Evolutionary conservation across 2,113 vertebrate genomes (phyloP).

Genomic region (Grammomys surdaster): DNA sequence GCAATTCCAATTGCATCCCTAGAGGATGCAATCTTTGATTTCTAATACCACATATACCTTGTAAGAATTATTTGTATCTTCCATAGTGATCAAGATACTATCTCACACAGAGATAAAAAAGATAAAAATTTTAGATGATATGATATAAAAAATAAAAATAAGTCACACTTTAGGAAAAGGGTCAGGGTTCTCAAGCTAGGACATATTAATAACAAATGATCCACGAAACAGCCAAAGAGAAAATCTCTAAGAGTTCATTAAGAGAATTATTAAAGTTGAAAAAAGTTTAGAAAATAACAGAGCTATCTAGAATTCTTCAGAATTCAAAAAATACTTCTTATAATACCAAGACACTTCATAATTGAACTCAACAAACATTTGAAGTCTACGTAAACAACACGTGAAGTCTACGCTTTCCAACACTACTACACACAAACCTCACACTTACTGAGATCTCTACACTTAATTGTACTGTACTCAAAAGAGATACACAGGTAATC

Average conservation of each 20-base stretch:
- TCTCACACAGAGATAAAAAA: not conserved
- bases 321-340: constrained; percentile 24
- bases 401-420: not conserved
- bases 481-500: constrained; percentile 99
- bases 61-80: constrained; percentile 47
- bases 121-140: constrained; percentile 43
- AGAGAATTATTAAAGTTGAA: constrained; percentile 41
- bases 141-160: constrained; percentile 53
- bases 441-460: constrained; percentile 99
- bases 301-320: not conserved
- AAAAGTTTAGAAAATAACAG: constrained; percentile 38
- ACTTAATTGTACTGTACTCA: constrained; percentile 99
- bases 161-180: constrained; percentile 50
- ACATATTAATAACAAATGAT: constrained; percentile 48
- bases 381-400: constrained; percentile 11
- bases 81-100: constrained; percentile 30
- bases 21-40: not conserved
- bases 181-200: constrained; percentile 9
- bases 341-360: not conserved
- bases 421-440: constrained; percentile 41
- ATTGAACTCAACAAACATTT: constrained; percentile 51
- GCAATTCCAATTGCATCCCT: too few species aligned
- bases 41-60: constrained; percentile 16
- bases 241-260: not conserved
- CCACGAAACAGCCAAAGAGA: not conserved